Evolutionary conservation across 2,797 vertebrate genomes (phyloP).

Genomic region (Coranthus polyacanthus): DNA sequence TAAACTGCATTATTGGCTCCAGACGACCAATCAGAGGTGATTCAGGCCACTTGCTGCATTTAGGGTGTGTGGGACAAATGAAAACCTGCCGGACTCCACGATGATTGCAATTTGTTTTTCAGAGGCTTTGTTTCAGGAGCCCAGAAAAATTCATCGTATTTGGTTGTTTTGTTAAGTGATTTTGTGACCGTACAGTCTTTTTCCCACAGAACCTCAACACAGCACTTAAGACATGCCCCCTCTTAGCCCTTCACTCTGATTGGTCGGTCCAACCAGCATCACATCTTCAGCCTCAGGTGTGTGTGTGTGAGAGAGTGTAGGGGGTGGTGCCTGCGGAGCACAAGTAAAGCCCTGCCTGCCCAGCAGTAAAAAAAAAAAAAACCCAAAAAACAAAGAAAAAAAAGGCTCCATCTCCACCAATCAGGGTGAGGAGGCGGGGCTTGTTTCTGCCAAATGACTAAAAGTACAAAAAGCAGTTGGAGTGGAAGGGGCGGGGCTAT

Average conservation of each 20-base stretch:
- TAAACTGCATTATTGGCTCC: background rate
- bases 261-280: slow-evolving; percentile 9
- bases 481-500: slow-evolving; percentile 37
- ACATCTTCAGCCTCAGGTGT: too few relatives aligned
- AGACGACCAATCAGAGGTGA: slow-evolving; percentile 26
- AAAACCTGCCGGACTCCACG: background rate
- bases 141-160: background rate
- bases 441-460: too few relatives aligned
- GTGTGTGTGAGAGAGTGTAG: too few relatives aligned
- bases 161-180: background rate
- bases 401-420: slow-evolving; percentile 11
- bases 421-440: slow-evolving; percentile 36
- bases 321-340: too few relatives aligned
- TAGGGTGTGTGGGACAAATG: slow-evolving; percentile 17
- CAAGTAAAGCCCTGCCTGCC: too few relatives aligned
- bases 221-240: background rate
- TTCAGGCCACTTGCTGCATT: slow-evolving; percentile 30
- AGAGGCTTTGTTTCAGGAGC: background rate
- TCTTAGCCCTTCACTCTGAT: background rate
- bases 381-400: background rate
- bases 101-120: background rate
- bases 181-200: background rate
- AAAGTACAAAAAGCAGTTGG: too few relatives aligned
- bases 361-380: too few relatives aligned
- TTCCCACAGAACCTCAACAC: slow-evolving; percentile 16